phyloP scores from a whole-genome alignment of 2,797 vertebrate species.

The Lophius americanus region DNA sequence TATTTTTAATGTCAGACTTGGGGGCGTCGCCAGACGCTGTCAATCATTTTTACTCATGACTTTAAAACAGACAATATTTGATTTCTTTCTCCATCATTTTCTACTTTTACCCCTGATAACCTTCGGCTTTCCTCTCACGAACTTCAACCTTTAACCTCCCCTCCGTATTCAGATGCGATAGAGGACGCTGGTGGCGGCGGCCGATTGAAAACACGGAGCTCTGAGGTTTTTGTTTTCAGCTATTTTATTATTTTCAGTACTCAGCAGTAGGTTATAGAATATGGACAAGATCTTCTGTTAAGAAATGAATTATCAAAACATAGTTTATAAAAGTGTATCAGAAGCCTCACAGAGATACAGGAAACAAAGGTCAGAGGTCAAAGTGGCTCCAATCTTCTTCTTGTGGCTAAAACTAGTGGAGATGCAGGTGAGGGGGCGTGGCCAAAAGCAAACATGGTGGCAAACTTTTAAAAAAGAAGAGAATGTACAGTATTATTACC shows the following conservation, averaged over 20 bases:
- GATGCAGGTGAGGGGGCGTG: slow-evolving; percentile 63
- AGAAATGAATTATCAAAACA: slow-evolving; percentile 87
- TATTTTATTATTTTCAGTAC: slow-evolving; percentile 83
- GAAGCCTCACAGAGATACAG: slow-evolving; percentile 82
- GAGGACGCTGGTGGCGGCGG: not conserved
- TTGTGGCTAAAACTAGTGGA: slow-evolving; percentile 62
- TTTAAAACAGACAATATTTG: too few relatives aligned
- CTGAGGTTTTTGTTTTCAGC: slow-evolving; percentile 61
- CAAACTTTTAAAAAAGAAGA: slow-evolving; percentile 44
- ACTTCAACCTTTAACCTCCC: too few relatives aligned
- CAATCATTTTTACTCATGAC: too few relatives aligned
- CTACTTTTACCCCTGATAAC: too few relatives aligned
- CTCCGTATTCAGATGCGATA: too few relatives aligned
- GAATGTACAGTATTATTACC: slow-evolving; percentile 71
- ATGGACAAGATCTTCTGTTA: slow-evolving; percentile 84
- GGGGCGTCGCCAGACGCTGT: too few relatives aligned
- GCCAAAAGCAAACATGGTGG: slow-evolving; percentile 27
- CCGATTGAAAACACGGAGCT: slow-evolving; percentile 49
- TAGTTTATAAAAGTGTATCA: slow-evolving; percentile 86
- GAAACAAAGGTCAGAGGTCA: slow-evolving; percentile 64
- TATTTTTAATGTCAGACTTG: too few relatives aligned
- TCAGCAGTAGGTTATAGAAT: slow-evolving; percentile 85
- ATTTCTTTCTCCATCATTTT: too few relatives aligned
- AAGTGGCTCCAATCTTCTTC: slow-evolving; percentile 56
- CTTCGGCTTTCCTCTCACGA: too few relatives aligned